These are phyloP conservation scores for Romanogobio albipinnatus DNA, from an alignment of 2,113 vertebrate species.

Conservation along the genomic window DNA sequence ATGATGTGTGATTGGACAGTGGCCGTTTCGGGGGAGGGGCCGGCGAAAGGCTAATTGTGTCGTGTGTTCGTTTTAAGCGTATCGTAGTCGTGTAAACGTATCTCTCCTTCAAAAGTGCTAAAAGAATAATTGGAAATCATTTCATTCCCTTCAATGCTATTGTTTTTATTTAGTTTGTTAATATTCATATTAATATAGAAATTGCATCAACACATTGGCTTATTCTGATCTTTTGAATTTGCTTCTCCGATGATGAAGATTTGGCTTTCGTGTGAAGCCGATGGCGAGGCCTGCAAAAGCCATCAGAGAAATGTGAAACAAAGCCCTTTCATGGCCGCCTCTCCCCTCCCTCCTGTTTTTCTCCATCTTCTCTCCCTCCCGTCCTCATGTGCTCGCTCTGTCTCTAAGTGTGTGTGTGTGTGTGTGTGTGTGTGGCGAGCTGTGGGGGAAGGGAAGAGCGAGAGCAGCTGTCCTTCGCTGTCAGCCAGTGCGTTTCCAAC, in stretches of 20 bases:
- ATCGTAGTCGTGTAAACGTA: too few relatives aligned
- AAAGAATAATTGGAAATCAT: background rate
- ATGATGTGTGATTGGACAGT: too few relatives aligned
- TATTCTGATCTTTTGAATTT: background rate
- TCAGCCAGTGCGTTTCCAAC: conserved; percentile 59
- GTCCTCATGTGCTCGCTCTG: conserved; percentile 19
- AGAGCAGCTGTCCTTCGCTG: conserved; percentile 63
- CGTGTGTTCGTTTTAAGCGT: too few relatives aligned
- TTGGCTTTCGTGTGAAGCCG: background rate
- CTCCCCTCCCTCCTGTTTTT: conserved; percentile 40
- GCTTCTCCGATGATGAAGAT: background rate
- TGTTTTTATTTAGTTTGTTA: background rate
- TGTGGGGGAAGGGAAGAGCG: conserved; percentile 37
- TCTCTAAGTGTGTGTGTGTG: conserved; percentile 24
- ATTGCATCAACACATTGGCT: background rate
- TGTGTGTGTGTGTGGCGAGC: conserved; percentile 48
- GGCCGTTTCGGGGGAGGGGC: too few relatives aligned
- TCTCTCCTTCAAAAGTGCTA: background rate
- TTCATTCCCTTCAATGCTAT: background rate
- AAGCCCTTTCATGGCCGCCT: conserved; percentile 61
- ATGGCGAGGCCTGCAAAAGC: conserved; percentile 46
- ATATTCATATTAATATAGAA: background rate
- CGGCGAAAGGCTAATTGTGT: too few relatives aligned
- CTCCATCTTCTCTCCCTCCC: conserved; percentile 34
- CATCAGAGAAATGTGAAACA: conserved; percentile 55